Evolutionary conservation across 2,888 invertebrate genomes (phyloP).

Genomic region (Ochropleura plecta): DNA sequence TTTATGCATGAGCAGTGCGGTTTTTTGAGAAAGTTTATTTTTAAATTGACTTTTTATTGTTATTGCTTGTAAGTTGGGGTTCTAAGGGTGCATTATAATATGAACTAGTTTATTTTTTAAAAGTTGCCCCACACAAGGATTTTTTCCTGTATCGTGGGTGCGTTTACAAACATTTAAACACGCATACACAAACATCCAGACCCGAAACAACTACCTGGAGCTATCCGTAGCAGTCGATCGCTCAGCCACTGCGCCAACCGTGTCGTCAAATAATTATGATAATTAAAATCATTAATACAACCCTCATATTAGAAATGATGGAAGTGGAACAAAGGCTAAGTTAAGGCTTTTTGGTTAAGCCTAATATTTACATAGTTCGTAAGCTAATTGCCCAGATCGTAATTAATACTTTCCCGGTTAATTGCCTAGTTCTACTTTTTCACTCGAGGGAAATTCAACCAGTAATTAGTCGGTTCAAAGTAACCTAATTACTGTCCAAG

Average conservation of each 20-base stretch:
- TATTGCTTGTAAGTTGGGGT: slow-evolving; percentile 10
- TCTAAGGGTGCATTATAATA: background rate
- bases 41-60: slow-evolving; percentile 48
- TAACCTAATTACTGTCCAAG: slow-evolving; percentile 27
- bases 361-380: background rate
- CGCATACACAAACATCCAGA: too few species aligned
- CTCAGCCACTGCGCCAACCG: too few species aligned
- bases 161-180: too few species aligned
- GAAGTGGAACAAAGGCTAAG: too few species aligned
- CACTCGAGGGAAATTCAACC: slow-evolving; percentile 27
- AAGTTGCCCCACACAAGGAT: too few species aligned
- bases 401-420: background rate
- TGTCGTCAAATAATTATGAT: too few species aligned
- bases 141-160: too few species aligned
- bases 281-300: too few species aligned
- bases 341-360: background rate
- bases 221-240: too few species aligned
- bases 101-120: background rate
- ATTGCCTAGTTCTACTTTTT: slow-evolving; percentile 10
- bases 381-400: slow-evolving; percentile 7
- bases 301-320: background rate
- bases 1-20: slow-evolving; percentile 50
- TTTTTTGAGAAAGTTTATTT: slow-evolving; percentile 44
- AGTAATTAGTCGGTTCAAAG: background rate
- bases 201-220: too few species aligned